phyloP scores from a whole-genome alignment of 2,888 invertebrate species.

The Leptopilina drosophilae region DNA sequence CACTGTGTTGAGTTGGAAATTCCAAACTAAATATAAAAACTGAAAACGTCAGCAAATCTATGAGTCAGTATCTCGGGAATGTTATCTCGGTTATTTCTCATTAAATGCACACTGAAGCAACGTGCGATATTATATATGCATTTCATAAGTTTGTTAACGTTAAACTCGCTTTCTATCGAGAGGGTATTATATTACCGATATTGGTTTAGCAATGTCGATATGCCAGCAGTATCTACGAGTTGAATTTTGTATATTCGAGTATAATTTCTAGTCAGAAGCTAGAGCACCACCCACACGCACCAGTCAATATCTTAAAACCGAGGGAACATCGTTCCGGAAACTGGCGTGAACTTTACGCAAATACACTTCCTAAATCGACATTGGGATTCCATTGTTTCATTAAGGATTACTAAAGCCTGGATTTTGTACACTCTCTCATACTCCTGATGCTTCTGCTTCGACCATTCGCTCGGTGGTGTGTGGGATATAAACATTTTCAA shows the following conservation, averaged over 20 bases:
- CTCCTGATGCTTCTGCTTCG: too few species aligned
- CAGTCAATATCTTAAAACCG: not conserved
- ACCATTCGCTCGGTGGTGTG: not conserved
- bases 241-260: conserved; percentile 7
- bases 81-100: conserved; percentile 26
- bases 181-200: conserved; percentile 13
- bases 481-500: conserved; percentile 1
- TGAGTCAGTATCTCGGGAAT: conserved; percentile 27
- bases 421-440: not conserved
- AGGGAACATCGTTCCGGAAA: not conserved
- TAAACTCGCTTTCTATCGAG: conserved; percentile 18
- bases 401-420: conserved; percentile 14
- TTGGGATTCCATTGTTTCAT: conserved; percentile 11
- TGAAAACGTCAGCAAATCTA: conserved; percentile 31
- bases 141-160: conserved; percentile 28
- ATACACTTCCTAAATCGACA: conserved; percentile 21
- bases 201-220: conserved; percentile 27
- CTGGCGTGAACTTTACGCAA: conserved; percentile 22
- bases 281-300: not conserved
- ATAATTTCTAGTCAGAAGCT: not conserved
- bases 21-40: conserved; percentile 3
- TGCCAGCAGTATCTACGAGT: not conserved
- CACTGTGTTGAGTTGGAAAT: not conserved
- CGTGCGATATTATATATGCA: not conserved
- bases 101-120: not conserved